These are phyloP conservation scores for Strongylocentrotus purpuratus DNA, from an alignment of 35 echinoderm and acorn worm genomes.

Conservation along the genomic window DNA sequence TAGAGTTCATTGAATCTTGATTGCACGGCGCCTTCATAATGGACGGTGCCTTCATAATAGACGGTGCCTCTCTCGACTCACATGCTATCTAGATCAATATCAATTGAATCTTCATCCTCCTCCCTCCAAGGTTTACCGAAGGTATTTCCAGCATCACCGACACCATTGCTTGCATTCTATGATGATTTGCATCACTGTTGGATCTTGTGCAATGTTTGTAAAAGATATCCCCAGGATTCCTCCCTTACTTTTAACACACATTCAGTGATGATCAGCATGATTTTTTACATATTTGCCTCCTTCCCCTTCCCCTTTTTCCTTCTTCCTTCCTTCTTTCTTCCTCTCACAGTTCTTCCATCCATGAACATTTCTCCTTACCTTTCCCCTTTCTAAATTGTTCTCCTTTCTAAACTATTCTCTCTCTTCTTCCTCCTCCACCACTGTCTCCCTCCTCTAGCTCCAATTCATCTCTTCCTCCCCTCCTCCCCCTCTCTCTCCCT, in stretches of 20 bases:
- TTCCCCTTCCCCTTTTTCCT: too few species aligned
- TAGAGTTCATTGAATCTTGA: background rate
- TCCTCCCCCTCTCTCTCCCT: background rate
- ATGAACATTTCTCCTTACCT: background rate
- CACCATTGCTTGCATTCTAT: background rate
- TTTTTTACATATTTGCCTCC: background rate
- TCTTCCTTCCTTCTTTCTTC: too few species aligned
- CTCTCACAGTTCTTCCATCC: background rate
- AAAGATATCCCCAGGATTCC: background rate
- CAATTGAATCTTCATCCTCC: background rate
- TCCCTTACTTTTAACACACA: background rate
- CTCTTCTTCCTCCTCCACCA: background rate
- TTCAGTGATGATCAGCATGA: background rate
- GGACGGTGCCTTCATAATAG: background rate
- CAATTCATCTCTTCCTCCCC: background rate
- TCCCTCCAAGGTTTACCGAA: background rate
- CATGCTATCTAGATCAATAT: background rate
- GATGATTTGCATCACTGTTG: background rate
- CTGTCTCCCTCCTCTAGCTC: too few species aligned
- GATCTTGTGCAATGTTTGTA: background rate
- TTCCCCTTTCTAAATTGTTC: background rate
- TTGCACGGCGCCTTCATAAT: background rate
- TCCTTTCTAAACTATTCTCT: too few species aligned
- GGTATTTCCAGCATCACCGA: background rate
- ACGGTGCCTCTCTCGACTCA: background rate